Evolutionary conservation across 2,113 vertebrate species (phyloP), one percentile per base, ranked within the genome.

Genomic region (Chaenogobius annularis): DNA sequence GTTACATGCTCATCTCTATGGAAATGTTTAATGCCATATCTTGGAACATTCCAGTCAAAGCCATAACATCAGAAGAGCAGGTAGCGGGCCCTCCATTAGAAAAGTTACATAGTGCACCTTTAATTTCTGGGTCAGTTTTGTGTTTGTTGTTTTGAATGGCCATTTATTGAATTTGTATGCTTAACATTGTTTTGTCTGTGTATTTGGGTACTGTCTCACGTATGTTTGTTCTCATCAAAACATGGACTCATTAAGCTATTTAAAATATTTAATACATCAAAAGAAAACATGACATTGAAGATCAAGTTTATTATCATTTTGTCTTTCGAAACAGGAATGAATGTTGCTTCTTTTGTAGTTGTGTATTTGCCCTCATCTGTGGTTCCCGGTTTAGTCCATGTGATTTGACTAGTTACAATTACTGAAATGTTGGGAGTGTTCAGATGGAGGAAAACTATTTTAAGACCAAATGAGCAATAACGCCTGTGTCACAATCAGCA

Each of bases 391-490:
- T 20, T 43, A 40, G 61, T 63, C 35, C 9, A 5, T 63, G 35
- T 63, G 5, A 40, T 19, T 37, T 62, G 26, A 62, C 17, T 63
- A n/a, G 61, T 43, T 68, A 62, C 11, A 20, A 66, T 75, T 74
- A 64, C 26, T 63, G 20, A 17, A 17, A 63, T 70, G 52, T 68
- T 43, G 10, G 8, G 47, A 66, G 69, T 76, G 66, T 73, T 72
- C 65, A 23, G 71, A 79, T 81, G 44, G 79, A 23, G 62, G 8
- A 47, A 67, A 56, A 47, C 22, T 67, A 72, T 79, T 83, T 48
- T 59, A 46, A 74, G 75, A 88, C 85, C 79, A 87, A 83, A 81
- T 66, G 74, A 91, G 84, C 88, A 90, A 85, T 91, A 91, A 71
- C 70, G 69, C 44, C 63, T 61, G 72, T 82, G 54, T 87, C 85